Evolutionary conservation across 2,113 vertebrate genomes (phyloP), one percentile per base, ranked within the genome.

Genomic region (Empidonax traillii): DNA sequence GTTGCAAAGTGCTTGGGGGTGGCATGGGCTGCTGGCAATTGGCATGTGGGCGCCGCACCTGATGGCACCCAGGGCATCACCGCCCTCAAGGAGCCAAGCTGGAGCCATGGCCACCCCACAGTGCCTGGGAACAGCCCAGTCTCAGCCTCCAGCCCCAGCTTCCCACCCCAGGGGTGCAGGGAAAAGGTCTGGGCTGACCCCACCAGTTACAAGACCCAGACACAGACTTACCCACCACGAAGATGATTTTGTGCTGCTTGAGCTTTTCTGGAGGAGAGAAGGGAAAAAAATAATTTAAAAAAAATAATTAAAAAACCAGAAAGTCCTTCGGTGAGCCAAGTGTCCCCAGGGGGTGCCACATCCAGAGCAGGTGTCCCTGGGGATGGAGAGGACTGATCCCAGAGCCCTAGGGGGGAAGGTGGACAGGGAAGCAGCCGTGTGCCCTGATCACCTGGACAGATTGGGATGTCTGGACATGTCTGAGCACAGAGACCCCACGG

Each of bases 191-290:
- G 53, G 4, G 10, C 59, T 49, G 28, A 85, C 14, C 51, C 62
- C 18, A 4, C 3, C 43, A 84, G 37, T 1, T 3, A 71, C 61
- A 85, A 47, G 30, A 83, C 17, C 21, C 0, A 0, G 13, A 49
- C 17, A 39, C 22, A 24, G 53, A 99, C 99, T 99, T 97, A 99
- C 99, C 99, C 91, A 99, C 99, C 73, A 99, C 99, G 9, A 99
- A 99, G 98, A 99, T 99, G 98, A 99, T 99, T 97, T 99, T 99
- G 85, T 98, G 96, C 65, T 99, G 97, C 97, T 99, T 99, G 93
- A 99, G 97, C 95, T 99, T 99, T 88, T 99, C 99, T 99, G 66
- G 93, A 97, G 78, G 39, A 87, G 61, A 88, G 30, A 62, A 65
- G 85, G 44, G 33, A 7, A 78, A 79, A 10, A 56, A 37, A n/a